Conservation (phyloP, 2,113 vertebrate genomes). For the Cairina moschata region DNA sequence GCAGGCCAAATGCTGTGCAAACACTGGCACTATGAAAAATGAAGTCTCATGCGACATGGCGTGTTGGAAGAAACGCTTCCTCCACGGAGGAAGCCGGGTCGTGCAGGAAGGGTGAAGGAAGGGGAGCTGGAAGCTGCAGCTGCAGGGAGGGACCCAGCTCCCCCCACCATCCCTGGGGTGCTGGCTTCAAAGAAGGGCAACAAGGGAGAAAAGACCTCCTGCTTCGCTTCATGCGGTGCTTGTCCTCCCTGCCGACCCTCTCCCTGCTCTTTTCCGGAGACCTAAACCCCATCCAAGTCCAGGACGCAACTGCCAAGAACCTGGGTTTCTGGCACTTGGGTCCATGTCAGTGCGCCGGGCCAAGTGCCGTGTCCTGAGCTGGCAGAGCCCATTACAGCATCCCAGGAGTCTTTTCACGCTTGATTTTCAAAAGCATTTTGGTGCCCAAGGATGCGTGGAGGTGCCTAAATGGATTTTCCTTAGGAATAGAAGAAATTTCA, state of each 20-base stretch:
- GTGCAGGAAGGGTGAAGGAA: neutral
- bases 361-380: neutral
- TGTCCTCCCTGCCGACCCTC: neutral
- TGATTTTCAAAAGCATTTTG: neutral
- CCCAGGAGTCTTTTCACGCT: fast-evolving
- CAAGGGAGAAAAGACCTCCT: neutral
- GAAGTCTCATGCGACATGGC: neutral
- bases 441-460: neutral
- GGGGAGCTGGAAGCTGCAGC: slow-evolving; percentile 9
- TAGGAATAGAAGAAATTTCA: neutral
- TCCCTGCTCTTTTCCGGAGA: neutral
- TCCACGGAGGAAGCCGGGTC: neutral
- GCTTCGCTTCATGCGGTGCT: neutral
- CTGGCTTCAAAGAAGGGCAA: neutral
- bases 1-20: slow-evolving; percentile 47
- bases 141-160: neutral
- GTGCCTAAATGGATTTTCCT: neutral
- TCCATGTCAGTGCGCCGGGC: neutral
- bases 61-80: neutral
- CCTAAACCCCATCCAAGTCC: neutral
- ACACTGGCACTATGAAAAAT: slow-evolving; percentile 8
- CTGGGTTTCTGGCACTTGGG: neutral
- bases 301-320: neutral
- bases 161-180: neutral
- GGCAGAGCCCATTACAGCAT: neutral